Base-by-base conservation (phyloP, 2,797 vertebrate species). In the Gymnothorax javanicus region DNA sequence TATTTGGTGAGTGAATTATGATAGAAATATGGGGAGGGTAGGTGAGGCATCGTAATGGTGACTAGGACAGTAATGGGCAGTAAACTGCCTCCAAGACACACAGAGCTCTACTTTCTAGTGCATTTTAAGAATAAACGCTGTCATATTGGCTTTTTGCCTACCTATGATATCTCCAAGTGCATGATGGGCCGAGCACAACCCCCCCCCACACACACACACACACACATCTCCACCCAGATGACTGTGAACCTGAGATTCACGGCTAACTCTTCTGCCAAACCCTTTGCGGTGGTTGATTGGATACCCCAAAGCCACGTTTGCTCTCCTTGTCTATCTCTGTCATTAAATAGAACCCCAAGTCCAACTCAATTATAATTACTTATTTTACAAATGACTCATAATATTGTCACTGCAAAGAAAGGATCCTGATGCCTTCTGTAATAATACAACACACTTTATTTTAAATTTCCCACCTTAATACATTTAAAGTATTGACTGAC, bases 401-500 rank as follows among this genome's bases (percentile, higher is more conserved):
- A 43, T 43, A 43, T 43, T 43, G 33, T 43, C 33, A 43, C 1
- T 43, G 33, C 33, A 43, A 43, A 43, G 33, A 43, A 43, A 43
- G 33, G 33, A 1, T 43, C 33, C 33, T 43, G 33, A 43, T 43
- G 33, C 33, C 33, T 43, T 43, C 33, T 43, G 33, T 43, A 43
- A 43, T 43, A 43, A 43, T 43, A 43, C 33, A 43, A 43, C 33
- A 43, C 1, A 43, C 33, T 43, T 43, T 64, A 23, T 64, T 5
- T 64, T 64, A 20, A 54, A 52, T 17, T 81, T 50, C 54, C n/a
- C 23, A 79, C 33, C 71, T 33, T 75, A 27, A 12, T 20, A n/a
- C 33, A 75, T 75, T 33, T 33, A 33, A 43, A 43, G 52, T 87
- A 86, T 83, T 87, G 85, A 75, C 84, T 85, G 27, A 83, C 25